These are phyloP conservation scores for Siphlonurus alternatus DNA, from an alignment of 2,888 invertebrate genomes.

Conservation along the genomic window DNA sequence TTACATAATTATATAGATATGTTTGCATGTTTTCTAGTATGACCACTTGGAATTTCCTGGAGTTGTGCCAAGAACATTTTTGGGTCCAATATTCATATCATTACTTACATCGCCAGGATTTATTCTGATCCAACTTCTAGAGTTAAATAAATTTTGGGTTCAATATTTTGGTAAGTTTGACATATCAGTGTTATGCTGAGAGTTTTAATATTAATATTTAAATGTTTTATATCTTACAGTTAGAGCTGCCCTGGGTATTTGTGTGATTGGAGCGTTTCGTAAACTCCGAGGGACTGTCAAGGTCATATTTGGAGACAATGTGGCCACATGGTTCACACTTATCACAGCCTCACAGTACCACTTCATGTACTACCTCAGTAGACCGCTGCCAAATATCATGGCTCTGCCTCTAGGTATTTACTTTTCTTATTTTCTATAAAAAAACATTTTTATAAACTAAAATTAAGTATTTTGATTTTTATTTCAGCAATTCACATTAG, in stretches of 20 bases:
- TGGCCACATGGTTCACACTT: constrained; percentile 63
- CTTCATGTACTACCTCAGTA: constrained; percentile 90
- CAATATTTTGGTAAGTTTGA: constrained; percentile 66
- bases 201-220: too few species aligned
- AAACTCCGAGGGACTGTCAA: constrained; percentile 55
- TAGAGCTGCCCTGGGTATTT: constrained; percentile 56
- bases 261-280: constrained; percentile 58
- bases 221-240: constrained; percentile 38
- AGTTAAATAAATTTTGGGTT: constrained; percentile 67
- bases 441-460: neutral
- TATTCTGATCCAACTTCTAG: constrained; percentile 43
- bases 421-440: neutral
- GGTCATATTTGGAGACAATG: constrained; percentile 58
- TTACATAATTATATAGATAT: too few species aligned
- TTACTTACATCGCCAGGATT: constrained; percentile 60
- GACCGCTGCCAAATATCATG: constrained; percentile 90
- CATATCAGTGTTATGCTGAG: neutral
- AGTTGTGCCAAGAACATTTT: constrained; percentile 91
- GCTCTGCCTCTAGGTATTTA: constrained; percentile 73
- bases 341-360: constrained; percentile 91
- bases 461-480: too few species aligned
- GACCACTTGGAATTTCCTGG: constrained; percentile 97
- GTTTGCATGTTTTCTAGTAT: constrained; percentile 73
- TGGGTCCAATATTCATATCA: constrained; percentile 77
- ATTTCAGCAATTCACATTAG: constrained; percentile 2